These are phyloP conservation scores for Batillaria attramentaria DNA, from an alignment of 1,140 invertebrate genomes.

Conservation along the genomic window DNA sequence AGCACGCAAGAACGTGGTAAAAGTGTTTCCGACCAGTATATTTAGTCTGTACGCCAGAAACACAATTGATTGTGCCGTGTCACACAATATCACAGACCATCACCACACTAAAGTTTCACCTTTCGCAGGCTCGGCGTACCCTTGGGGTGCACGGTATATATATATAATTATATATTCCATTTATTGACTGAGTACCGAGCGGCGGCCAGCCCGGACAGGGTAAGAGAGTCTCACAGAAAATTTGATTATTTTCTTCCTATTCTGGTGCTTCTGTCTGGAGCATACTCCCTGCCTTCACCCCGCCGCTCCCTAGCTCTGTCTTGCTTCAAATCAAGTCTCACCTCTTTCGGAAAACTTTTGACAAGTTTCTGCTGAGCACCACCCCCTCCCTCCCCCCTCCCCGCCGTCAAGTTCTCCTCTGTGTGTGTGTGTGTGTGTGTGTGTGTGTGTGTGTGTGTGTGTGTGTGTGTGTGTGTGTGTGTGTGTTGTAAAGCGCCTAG, in stretches of 20 bases:
- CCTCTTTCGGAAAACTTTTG: not conserved
- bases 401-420: not conserved
- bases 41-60: too few species aligned
- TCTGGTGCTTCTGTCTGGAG: not conserved
- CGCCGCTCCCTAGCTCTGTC: not conserved
- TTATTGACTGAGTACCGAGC: too few species aligned
- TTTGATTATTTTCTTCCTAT: not conserved
- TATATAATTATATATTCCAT: too few species aligned
- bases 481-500: not conserved
- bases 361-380: not conserved
- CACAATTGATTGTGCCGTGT: too few species aligned
- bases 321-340: not conserved
- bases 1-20: too few species aligned
- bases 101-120: too few species aligned
- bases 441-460: conserved; percentile 2
- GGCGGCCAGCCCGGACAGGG: not conserved
- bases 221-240: not conserved
- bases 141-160: too few species aligned
- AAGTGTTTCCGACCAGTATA: too few species aligned
- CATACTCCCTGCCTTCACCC: not conserved
- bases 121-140: too few species aligned
- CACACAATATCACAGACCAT: too few species aligned
- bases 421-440: not conserved
- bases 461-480: conserved; percentile 2
- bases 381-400: not conserved